Percentiles rank a stretch among this genome's conserved stretches.
Evolutionary conservation across 2,888 invertebrate genomes (phyloP).

Genomic region (Apamea sordens): DNA sequence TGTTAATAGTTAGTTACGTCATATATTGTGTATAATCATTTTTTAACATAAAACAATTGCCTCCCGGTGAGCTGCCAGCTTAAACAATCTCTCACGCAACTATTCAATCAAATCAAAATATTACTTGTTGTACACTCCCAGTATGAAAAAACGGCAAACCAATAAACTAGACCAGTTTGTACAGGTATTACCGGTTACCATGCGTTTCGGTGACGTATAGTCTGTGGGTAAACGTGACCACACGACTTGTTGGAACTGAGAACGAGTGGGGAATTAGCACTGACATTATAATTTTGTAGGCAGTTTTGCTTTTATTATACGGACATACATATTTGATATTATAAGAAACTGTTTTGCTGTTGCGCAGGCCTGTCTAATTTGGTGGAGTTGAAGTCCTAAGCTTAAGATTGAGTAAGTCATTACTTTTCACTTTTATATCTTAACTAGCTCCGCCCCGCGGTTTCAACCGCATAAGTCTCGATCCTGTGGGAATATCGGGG

Average conservation of each 20-base stretch:
- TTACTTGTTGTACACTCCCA: constrained; percentile 4
- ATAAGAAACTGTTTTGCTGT: neutral
- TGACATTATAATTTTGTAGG: neutral
- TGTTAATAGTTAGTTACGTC: no score
- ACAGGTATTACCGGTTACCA: constrained; percentile 45
- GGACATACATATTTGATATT: neutral
- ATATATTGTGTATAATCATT: no score
- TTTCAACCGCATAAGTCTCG: no score
- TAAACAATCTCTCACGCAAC: neutral
- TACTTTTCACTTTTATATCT: neutral
- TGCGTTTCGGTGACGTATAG: constrained; percentile 31
- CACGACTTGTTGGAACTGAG: constrained; percentile 13
- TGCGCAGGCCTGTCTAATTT: neutral
- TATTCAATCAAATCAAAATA: neutral
- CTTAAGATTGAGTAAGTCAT: neutral
- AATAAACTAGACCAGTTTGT: constrained; percentile 30
- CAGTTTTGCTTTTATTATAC: neutral
- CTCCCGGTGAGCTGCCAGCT: neutral
- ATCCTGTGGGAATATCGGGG: no score
- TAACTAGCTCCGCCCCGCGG: no score
- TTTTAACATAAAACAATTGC: neutral
- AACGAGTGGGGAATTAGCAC: constrained; percentile 19
- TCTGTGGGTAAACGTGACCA: constrained; percentile 33
- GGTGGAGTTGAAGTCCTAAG: neutral
- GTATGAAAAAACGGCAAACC: neutral